Evolutionary conservation across 1,140 invertebrate species (phyloP).

Genomic region (Zaprionus vittiger): DNA sequence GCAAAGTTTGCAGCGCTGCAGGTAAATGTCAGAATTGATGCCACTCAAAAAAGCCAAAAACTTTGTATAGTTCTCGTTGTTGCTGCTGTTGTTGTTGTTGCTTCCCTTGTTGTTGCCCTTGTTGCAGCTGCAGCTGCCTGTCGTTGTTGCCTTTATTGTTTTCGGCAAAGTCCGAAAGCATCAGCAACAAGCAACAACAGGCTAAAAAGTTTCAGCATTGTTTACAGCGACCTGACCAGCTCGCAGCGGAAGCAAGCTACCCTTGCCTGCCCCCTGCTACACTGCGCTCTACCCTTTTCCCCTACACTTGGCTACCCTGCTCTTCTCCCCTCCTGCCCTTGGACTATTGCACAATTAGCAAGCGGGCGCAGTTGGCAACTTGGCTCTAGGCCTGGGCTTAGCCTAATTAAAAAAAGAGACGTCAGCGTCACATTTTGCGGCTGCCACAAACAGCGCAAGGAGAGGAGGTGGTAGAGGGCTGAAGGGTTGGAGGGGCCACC

Average conservation of each 20-base stretch:
- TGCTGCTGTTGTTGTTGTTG: background rate
- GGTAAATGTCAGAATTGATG: conserved; percentile 84
- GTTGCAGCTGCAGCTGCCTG: conserved; percentile 21
- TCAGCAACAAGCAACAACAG: conserved; percentile 20
- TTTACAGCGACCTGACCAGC: conserved; percentile 48
- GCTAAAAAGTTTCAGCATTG: conserved; percentile 50
- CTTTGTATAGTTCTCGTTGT: conserved; percentile 45
- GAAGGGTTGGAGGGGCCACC: background rate
- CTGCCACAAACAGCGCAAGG: conserved; percentile 14
- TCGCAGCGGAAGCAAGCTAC: conserved; percentile 16
- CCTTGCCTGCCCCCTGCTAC: background rate
- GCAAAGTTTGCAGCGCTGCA: conserved; percentile 66
- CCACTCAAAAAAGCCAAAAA: conserved; percentile 70
- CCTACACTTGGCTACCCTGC: background rate
- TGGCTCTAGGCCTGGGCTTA: conserved; percentile 73
- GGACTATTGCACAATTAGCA: conserved; percentile 44
- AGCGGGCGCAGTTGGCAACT: conserved; percentile 61
- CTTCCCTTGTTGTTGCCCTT: background rate
- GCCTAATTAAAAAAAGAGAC: conserved; percentile 78
- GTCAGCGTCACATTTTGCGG: conserved; percentile 68
- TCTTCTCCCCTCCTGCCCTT: background rate
- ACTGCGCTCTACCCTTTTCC: background rate
- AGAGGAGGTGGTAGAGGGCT: background rate
- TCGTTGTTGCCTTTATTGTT: conserved; percentile 14
- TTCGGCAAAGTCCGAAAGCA: conserved; percentile 19